phyloP scores from a whole-genome alignment of 2,797 vertebrate species.

The Spheniscus humboldti region DNA sequence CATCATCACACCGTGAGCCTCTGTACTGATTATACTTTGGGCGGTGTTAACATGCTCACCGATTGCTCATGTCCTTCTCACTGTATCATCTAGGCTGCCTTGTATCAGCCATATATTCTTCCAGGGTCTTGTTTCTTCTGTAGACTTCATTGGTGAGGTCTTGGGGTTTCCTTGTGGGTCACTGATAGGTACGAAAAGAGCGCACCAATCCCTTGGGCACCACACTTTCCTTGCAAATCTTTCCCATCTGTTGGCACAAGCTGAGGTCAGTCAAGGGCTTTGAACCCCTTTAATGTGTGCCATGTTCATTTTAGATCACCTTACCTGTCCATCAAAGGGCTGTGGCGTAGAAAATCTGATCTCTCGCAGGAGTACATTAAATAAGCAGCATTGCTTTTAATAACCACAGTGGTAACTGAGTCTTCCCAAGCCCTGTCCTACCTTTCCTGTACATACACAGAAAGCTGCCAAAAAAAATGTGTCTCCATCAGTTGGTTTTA shows the following conservation, averaged over 20 bases:
- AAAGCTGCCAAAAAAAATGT: neutral
- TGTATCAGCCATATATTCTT: neutral
- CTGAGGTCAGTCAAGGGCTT: neutral
- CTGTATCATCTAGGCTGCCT: neutral
- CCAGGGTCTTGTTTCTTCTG: neutral
- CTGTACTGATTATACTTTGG: too few relatives aligned
- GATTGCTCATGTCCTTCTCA: neutral
- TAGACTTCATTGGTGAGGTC: too few relatives aligned
- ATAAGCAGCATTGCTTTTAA: neutral
- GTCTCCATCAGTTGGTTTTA: neutral
- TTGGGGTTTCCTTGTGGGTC: neutral
- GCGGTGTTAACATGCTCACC: fast-evolving
- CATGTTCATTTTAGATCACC: neutral
- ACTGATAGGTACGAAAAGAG: fast-evolving
- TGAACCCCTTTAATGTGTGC: neutral
- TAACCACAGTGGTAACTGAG: fast-evolving
- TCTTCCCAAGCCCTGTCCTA: neutral
- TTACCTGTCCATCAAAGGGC: neutral
- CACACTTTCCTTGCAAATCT: neutral
- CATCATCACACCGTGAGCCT: neutral
- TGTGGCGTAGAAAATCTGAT: neutral
- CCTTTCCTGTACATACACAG: neutral
- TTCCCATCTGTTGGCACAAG: neutral
- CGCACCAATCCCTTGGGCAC: neutral
- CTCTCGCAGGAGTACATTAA: neutral